Evolutionary conservation across 2,113 vertebrate species (phyloP).

Genomic region (Archilochus colubris): DNA sequence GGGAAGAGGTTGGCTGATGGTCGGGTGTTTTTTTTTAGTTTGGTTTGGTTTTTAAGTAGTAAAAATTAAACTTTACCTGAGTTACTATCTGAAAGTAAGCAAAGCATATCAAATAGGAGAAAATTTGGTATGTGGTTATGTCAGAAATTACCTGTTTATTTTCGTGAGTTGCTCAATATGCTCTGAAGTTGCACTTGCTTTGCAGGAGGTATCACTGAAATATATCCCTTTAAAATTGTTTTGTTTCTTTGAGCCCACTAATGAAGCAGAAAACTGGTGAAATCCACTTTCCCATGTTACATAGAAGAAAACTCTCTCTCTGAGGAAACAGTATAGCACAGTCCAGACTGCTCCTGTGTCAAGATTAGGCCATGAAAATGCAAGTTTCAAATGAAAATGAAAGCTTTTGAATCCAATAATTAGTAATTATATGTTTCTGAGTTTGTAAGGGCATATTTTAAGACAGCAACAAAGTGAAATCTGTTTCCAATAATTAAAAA

Average conservation of each 20-base stretch:
- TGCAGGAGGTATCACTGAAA: neutral
- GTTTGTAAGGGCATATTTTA: neutral
- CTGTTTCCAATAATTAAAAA: neutral
- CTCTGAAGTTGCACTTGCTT: neutral
- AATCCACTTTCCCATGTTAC: neutral
- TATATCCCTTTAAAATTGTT: neutral
- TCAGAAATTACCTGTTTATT: neutral
- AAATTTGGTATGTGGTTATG: neutral
- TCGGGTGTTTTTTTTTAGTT: accelerated
- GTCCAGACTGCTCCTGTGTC: neutral
- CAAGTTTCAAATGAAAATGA: neutral
- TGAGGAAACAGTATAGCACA: neutral
- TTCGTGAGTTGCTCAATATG: neutral
- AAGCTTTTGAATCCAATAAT: neutral
- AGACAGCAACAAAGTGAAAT: neutral
- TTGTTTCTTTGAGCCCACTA: neutral
- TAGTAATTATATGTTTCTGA: neutral
- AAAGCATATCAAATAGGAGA: neutral
- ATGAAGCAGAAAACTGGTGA: neutral
- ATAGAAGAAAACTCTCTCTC: neutral
- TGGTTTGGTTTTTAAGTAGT: neutral
- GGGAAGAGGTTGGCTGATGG: neutral
- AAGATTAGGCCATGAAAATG: neutral
- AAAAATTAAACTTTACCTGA: neutral
- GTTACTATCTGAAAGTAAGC: neutral